A percentile compares a stretch with the other conserved stretches of the same genome.
Conservation (phyloP, 2,797 vertebrate species). For the Amblyraja radiata region DNA sequence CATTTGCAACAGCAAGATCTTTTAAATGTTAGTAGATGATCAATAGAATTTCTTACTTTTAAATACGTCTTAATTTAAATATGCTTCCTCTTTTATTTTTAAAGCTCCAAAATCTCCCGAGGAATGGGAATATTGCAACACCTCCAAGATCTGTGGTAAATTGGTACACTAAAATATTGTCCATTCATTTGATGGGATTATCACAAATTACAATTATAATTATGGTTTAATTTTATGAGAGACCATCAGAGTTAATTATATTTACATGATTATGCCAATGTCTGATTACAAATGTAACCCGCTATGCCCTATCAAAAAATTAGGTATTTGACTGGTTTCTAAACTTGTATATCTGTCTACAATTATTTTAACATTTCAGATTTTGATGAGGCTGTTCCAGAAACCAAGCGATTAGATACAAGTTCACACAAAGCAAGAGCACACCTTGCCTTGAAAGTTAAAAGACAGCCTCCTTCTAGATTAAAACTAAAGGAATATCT, state of each 20-base stretch:
- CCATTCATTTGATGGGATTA: neutral
- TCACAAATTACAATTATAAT: neutral
- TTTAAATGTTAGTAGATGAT: too few species aligned
- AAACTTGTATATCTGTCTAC: neutral
- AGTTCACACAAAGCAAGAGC: constrained; percentile 79
- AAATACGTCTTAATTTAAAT: constrained; percentile 4
- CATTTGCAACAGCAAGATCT: too few species aligned
- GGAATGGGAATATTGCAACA: constrained; percentile 7
- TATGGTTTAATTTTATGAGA: neutral
- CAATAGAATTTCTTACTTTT: neutral
- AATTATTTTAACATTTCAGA: constrained; percentile 48
- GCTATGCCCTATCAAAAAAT: neutral
- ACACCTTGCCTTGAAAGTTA: constrained; percentile 78
- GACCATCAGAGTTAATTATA: neutral
- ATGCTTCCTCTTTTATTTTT: neutral
- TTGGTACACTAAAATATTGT: neutral
- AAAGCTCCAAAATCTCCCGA: constrained; percentile 5
- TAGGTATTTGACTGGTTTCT: neutral
- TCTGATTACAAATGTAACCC: too few species aligned
- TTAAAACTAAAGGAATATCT: constrained; percentile 72
- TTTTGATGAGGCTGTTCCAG: constrained; percentile 71
- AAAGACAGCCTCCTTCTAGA: constrained; percentile 76
- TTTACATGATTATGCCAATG: too few species aligned
- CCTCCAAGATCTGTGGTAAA: constrained; percentile 26
- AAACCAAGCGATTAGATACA: constrained; percentile 79